A percentile compares a stretch with the other conserved stretches of the same genome.
These are phyloP conservation scores for Diplazon laetatorius DNA, from an alignment of 2,888 invertebrate species.

Conservation along the genomic window DNA sequence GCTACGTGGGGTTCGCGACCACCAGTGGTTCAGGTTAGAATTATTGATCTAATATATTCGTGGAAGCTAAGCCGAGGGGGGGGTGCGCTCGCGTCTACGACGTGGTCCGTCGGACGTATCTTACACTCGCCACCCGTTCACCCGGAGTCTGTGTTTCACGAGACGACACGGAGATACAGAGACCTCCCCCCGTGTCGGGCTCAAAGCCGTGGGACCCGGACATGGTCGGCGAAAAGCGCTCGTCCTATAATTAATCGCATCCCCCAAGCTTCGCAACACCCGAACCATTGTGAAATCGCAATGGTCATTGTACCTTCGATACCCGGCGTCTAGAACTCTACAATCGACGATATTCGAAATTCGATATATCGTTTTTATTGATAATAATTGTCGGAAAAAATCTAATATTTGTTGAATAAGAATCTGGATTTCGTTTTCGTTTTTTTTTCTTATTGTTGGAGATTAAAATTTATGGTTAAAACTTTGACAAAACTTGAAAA, in stretches of 20 bases:
- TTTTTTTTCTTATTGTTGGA: too few species aligned
- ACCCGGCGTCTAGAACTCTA: too few species aligned
- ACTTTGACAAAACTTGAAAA: too few species aligned
- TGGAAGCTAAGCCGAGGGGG: conserved; percentile 79
- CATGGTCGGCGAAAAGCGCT: conserved; percentile 46
- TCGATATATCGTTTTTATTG: too few species aligned
- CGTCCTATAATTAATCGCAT: conserved; percentile 80
- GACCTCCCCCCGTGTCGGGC: conserved; percentile 68
- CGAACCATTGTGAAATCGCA: conserved; percentile 42
- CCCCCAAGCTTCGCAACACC: conserved; percentile 60
- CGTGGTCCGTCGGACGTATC: conserved; percentile 76
- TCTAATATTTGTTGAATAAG: too few species aligned
- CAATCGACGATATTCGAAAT: too few species aligned
- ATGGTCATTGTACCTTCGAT: conserved; percentile 6
- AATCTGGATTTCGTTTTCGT: too few species aligned
- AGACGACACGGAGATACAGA: conserved; percentile 33
- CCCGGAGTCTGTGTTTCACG: conserved; percentile 33
- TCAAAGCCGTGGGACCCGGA: conserved; percentile 73
- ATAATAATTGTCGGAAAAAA: too few species aligned
- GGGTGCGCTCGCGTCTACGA: too few species aligned
- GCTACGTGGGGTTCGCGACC: conserved; percentile 44
- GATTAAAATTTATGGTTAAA: too few species aligned
- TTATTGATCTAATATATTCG: conserved; percentile 83
- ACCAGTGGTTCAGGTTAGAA: conserved; percentile 76
- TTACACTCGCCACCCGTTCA: conserved; percentile 76